Conservation (phyloP, 2,888 invertebrate genomes). For the Caenorhabditis afra region DNA sequence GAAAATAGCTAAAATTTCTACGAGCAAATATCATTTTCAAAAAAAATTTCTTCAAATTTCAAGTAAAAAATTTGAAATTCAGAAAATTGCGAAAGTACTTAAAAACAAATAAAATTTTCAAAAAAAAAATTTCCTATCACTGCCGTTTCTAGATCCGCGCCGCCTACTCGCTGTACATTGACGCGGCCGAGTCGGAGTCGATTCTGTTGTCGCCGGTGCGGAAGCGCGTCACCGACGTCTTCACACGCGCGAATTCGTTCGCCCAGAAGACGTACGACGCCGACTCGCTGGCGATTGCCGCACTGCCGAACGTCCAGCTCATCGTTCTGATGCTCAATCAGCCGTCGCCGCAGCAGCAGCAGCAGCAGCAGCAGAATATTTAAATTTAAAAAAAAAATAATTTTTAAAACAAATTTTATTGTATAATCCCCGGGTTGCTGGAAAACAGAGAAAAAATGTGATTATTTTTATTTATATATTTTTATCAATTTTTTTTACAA, state of each 20-base stretch:
- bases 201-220: conserved; percentile 94
- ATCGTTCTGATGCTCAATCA: conserved; percentile 84
- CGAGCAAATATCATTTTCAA: no score
- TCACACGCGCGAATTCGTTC: conserved; percentile 89
- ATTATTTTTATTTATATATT: neutral
- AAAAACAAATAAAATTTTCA: no score
- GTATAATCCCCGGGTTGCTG: neutral
- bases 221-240: conserved; percentile 90
- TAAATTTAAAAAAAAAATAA: conserved; percentile 7
- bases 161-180: conserved; percentile 94
- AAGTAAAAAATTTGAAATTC: no score
- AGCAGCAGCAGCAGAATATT: neutral
- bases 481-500: neutral
- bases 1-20: no score
- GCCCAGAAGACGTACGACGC: conserved; percentile 87
- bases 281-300: conserved; percentile 90
- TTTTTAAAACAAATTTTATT: neutral
- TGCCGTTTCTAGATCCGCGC: conserved; percentile 83
- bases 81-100: no score
- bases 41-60: conserved; percentile 3
- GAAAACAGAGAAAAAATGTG: neutral
- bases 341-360: neutral
- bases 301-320: conserved; percentile 94
- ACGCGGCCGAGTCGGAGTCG: conserved; percentile 96
- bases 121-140: no score